These are phyloP conservation scores for Dolichomitus sp. DNA, from an alignment of 2,888 invertebrate species.

Conservation along the genomic window DNA sequence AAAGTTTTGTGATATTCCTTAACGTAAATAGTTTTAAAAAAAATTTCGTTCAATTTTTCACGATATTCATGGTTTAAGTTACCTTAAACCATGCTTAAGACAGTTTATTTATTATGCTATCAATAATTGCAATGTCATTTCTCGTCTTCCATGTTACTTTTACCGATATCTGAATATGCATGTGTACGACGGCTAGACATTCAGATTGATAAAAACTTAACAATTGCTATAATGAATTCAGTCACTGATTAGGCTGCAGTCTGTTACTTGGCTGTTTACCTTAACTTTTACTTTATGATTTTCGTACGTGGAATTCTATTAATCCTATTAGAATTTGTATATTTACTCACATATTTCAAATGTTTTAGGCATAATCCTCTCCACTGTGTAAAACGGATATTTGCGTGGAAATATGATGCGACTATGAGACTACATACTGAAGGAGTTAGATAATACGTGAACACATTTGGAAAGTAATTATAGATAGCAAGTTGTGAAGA, in stretches of 20 bases:
- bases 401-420: too few species aligned
- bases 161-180: constrained; percentile 5
- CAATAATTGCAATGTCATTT: neutral
- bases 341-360: too few species aligned
- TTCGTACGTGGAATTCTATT: neutral
- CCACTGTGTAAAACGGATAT: too few species aligned
- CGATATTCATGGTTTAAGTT: neutral
- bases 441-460: too few species aligned
- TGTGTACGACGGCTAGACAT: constrained; percentile 2
- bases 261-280: neutral
- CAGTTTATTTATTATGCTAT: neutral
- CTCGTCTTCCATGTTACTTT: neutral
- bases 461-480: too few species aligned
- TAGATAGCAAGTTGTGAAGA: too few species aligned
- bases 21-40: too few species aligned
- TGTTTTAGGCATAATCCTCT: too few species aligned
- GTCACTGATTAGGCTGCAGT: neutral
- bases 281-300: neutral
- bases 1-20: too few species aligned
- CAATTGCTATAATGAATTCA: neutral
- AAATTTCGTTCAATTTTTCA: neutral
- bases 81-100: too few species aligned
- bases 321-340: neutral
- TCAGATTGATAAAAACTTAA: constrained; percentile 1
- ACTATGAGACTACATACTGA: too few species aligned